These are phyloP conservation scores for Neopipo cinnamomea DNA, from an alignment of 2,113 vertebrate genomes.

Conservation along the genomic window DNA sequence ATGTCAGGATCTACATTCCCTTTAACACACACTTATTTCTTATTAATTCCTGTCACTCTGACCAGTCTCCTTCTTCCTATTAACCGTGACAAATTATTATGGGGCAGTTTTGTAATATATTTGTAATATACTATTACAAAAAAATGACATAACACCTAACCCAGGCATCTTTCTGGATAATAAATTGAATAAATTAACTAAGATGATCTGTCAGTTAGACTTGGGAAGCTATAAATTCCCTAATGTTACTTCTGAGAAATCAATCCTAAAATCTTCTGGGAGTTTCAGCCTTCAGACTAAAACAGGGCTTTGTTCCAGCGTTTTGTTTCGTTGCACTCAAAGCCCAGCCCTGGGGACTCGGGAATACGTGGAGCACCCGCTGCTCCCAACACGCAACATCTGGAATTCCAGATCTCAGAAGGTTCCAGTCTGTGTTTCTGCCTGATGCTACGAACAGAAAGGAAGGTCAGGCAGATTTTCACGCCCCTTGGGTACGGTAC, in stretches of 20 bases:
- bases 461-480: background rate
- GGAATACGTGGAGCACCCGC: background rate
- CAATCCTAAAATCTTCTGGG: background rate
- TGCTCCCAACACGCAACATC: rapidly evolving
- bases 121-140: background rate
- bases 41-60: background rate
- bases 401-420: background rate
- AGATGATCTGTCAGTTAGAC: background rate
- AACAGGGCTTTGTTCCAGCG: background rate
- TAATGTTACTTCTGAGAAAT: background rate
- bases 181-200: background rate
- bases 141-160: background rate
- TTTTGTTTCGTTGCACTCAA: background rate
- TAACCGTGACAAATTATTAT: background rate
- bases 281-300: background rate
- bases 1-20: background rate
- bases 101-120: background rate
- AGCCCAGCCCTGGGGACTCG: background rate
- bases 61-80: background rate
- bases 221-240: background rate
- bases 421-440: background rate
- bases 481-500: background rate
- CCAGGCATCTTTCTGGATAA: background rate
- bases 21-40: background rate
- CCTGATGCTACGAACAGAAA: background rate